phyloP scores from a whole-genome alignment of 2,113 vertebrate species.

The Oophaga pumilio region DNA sequence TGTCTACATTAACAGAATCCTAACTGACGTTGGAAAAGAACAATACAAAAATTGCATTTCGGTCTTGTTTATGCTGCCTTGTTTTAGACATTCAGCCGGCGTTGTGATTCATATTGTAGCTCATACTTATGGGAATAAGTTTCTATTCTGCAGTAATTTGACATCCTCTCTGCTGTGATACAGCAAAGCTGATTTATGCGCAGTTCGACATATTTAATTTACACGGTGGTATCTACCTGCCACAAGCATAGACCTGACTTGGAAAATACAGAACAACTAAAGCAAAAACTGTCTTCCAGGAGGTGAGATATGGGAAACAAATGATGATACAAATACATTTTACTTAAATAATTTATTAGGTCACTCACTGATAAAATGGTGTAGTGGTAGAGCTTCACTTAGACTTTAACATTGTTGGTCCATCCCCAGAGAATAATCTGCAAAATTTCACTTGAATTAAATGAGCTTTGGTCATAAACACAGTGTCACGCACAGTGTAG shows the following conservation, averaged over 20 bases:
- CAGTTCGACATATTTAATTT: slow-evolving; percentile 20
- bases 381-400: no score
- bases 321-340: not conserved
- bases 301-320: not conserved
- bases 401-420: no score
- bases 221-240: slow-evolving; percentile 14
- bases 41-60: not conserved
- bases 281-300: not conserved
- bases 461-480: no score
- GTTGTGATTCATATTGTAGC: slow-evolving; percentile 20
- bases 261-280: not conserved
- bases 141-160: slow-evolving; percentile 32
- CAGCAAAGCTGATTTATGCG: slow-evolving; percentile 4
- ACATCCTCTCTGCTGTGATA: slow-evolving; percentile 31
- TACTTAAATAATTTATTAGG: not conserved
- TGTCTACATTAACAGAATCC: not conserved
- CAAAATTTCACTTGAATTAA: no score
- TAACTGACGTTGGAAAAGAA: not conserved
- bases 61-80: not conserved
- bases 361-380: not conserved
- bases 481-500: no score
- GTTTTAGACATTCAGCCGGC: not conserved
- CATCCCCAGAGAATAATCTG: no score
- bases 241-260: not conserved
- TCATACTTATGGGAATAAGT: slow-evolving; percentile 5